Evolutionary conservation across 2,888 invertebrate species (phyloP).

Genomic region (Pasiphila rectangulata): DNA sequence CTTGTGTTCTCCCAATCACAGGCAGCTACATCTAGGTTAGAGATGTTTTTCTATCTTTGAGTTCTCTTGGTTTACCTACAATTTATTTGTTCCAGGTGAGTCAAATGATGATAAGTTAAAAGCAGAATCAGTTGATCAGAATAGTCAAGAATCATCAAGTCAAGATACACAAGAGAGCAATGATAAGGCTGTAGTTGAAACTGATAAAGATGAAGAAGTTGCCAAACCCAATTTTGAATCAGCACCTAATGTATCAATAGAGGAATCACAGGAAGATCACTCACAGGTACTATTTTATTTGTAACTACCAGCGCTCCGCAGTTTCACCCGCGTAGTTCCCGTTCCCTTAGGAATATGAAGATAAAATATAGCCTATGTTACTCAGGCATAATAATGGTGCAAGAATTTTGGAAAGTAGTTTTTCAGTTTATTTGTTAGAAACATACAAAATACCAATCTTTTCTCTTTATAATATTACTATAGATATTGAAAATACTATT

Average conservation of each 20-base stretch:
- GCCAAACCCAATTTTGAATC: conserved; percentile 76
- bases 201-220: conserved; percentile 54
- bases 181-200: conserved; percentile 33
- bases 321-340: too few relatives aligned
- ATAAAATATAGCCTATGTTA: too few relatives aligned
- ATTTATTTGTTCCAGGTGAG: conserved; percentile 14
- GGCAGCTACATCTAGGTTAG: too few relatives aligned
- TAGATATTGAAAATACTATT: too few relatives aligned
- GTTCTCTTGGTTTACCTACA: background rate
- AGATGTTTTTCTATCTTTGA: background rate
- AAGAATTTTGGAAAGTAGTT: too few relatives aligned
- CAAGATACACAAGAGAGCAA: conserved; percentile 32
- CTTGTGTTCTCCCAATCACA: too few relatives aligned
- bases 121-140: conserved; percentile 36
- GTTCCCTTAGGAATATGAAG: too few relatives aligned
- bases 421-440: too few relatives aligned
- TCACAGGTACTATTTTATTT: conserved; percentile 66
- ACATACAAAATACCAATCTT: too few relatives aligned
- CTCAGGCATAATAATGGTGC: too few relatives aligned
- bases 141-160: conserved; percentile 36
- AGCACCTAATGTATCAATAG: conserved; percentile 69
- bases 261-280: conserved; percentile 70
- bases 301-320: too few relatives aligned
- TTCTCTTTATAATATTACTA: too few relatives aligned
- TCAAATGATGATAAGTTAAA: conserved; percentile 34